Conservation (phyloP, 2,113 vertebrate species). For the Mirza zaza region DNA sequence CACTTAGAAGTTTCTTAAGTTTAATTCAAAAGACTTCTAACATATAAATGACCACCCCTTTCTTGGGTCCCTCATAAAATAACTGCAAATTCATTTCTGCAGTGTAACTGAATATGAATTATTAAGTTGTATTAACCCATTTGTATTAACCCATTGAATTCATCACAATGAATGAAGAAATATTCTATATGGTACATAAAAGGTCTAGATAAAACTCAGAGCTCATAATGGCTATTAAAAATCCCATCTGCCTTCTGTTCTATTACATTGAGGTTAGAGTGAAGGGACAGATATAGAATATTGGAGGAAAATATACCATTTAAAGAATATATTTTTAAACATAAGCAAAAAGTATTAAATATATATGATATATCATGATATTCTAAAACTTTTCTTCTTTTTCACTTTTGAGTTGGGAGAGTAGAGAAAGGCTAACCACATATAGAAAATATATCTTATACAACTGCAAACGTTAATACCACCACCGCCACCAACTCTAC, state of each 20-base stretch:
- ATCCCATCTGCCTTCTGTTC: background rate
- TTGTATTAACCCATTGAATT: background rate
- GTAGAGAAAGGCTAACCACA: background rate
- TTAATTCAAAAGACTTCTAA: constrained; percentile 71
- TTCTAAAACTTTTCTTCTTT: background rate
- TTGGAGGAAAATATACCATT: background rate
- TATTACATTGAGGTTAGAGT: background rate
- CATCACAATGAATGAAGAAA: background rate
- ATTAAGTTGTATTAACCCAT: background rate
- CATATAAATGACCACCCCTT: constrained; percentile 22
- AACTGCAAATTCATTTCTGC: background rate
- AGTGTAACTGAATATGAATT: background rate
- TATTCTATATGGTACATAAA: background rate
- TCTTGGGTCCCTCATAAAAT: background rate
- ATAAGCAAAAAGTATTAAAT: background rate
- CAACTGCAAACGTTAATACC: background rate
- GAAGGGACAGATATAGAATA: background rate
- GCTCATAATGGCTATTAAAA: background rate
- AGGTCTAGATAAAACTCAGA: background rate
- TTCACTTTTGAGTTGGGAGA: background rate
- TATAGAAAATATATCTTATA: background rate
- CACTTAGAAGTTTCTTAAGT: constrained; percentile 68
- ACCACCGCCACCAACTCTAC: background rate
- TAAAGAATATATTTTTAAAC: background rate
- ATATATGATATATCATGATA: background rate